Evolutionary conservation across 1,140 invertebrate species (phyloP), one percentile per base, ranked within the genome.

Genomic region (Drosophila nigromelanica): DNA sequence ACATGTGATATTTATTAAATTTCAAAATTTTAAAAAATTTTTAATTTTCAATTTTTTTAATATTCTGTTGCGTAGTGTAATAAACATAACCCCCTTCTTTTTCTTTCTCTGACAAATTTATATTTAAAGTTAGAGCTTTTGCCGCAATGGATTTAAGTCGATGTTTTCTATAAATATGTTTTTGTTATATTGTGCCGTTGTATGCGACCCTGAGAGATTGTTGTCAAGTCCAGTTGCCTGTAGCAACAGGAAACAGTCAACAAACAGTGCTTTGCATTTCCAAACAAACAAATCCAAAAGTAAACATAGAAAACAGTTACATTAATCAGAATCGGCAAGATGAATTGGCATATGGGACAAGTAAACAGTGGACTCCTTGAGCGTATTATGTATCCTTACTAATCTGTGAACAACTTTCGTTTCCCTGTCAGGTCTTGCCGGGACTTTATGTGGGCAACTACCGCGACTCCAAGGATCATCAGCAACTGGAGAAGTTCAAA

Each of bases 381-480:
- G 33, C 6, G 7, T 10, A 35, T 35, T 37, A 10, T 37, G 2
- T 37, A 24, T 24, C 1, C 8, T 18, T 7, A 39, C 45, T 5
- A 12, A 1, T 48, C 37, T 15, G 3, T 18, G 5, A 8, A 8
- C 5, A 7, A 3, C 33, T 8, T 14, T 14, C 1, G 2, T 18
- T 24, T 35, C 21, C 11, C 1, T 11, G 18, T 21, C 92, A 98
- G 97, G 96, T 98, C 68, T 94, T 98, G 78, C 95, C 96, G 51
- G 97, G 97, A 67, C 94, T 97, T 14, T 97, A 97, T 91, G 95
- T 97, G 67, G 96, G 96, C 56, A 97, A 97, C 92, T 97, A 97
- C 92, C 94, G 97, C 80, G 98, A 99, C 93, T 98, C 98, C 14
- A 98, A 98, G 92, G 98, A 99, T 93, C 91, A 94, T 11, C 94